Conservation (phyloP, 2,797 vertebrate genomes). For the Martes flavigula region DNA sequence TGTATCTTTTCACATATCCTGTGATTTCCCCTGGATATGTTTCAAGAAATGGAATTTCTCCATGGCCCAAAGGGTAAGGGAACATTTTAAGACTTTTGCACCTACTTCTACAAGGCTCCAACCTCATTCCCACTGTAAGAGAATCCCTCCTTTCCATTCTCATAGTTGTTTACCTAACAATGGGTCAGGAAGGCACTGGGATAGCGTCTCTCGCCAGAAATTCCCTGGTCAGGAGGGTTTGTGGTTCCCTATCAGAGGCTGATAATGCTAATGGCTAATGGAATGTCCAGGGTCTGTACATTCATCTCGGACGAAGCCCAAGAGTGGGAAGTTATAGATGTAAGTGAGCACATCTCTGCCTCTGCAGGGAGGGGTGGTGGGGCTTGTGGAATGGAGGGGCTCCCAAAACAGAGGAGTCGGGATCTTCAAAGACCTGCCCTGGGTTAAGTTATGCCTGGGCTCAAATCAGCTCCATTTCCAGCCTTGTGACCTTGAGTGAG, state of each 20-base stretch:
- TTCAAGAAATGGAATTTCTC: neutral
- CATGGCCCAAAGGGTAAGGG: neutral
- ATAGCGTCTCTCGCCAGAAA: constrained; percentile 32
- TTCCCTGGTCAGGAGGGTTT: neutral
- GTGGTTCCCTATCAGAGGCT: neutral
- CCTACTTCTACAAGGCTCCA: neutral
- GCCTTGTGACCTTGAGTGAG: neutral
- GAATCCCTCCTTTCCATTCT: neutral
- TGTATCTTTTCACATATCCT: neutral
- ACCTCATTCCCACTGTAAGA: neutral
- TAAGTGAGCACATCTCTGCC: neutral
- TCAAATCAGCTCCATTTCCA: neutral
- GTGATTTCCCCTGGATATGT: neutral
- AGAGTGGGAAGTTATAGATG: neutral
- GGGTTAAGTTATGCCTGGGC: neutral
- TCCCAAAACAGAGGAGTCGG: neutral
- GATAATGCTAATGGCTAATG: neutral
- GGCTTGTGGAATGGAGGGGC: accelerated
- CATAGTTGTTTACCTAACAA: neutral
- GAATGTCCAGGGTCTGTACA: neutral
- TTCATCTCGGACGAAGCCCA: neutral
- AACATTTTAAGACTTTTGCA: neutral
- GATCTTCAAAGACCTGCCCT: neutral
- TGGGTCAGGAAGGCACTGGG: neutral
- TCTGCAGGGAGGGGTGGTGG: too few relatives aligned